These are phyloP conservation scores for Ptychobarbus kaznakovi DNA, from an alignment of 2,797 vertebrate genomes.

Conservation along the genomic window DNA sequence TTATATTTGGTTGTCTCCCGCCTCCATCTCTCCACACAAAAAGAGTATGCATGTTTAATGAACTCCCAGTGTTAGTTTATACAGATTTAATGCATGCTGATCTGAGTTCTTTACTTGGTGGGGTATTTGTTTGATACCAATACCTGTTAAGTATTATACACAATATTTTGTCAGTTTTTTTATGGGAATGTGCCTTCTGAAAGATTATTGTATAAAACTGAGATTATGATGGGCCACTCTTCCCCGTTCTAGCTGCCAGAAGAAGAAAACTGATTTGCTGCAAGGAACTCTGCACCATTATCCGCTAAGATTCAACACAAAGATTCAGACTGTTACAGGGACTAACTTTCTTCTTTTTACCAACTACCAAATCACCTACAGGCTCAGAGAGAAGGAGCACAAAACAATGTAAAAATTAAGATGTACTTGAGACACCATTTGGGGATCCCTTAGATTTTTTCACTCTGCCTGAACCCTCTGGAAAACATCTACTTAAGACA, in stretches of 20 bases:
- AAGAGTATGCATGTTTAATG: constrained; percentile 9
- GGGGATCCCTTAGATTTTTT: background rate
- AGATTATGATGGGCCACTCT: background rate
- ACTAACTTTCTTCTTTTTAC: background rate
- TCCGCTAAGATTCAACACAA: background rate
- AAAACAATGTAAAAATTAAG: background rate
- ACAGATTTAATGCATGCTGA: background rate
- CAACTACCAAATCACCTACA: background rate
- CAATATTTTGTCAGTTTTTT: background rate
- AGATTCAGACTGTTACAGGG: background rate
- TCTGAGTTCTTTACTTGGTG: background rate
- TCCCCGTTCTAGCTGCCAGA: background rate
- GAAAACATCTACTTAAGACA: background rate
- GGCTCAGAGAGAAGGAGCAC: background rate
- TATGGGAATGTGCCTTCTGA: background rate
- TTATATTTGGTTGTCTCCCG: constrained; percentile 6
- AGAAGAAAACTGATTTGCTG: background rate
- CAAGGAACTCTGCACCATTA: background rate
- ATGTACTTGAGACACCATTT: background rate
- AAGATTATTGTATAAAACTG: background rate
- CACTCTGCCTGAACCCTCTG: background rate
- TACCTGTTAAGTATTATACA: constrained; percentile 1
- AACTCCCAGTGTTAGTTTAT: background rate
- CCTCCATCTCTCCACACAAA: constrained; percentile 11
- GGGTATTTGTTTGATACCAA: constrained; percentile 4